phyloP scores from a whole-genome alignment of 2,113 vertebrate genomes.

The Onychorhynchus coronatus region DNA sequence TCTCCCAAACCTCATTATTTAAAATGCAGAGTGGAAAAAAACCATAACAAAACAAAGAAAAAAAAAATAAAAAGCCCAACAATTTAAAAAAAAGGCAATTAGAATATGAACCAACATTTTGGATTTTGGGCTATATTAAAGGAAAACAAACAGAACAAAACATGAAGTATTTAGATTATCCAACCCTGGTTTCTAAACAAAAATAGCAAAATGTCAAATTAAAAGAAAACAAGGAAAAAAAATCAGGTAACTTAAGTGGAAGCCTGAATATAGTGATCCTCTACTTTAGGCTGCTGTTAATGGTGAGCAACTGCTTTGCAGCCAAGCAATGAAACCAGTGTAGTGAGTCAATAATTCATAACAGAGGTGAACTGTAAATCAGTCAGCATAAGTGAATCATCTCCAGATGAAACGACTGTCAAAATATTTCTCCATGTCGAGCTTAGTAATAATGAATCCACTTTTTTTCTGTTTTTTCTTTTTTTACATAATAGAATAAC shows the following conservation, averaged over 20 bases:
- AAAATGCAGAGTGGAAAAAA: neutral
- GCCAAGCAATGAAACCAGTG: neutral
- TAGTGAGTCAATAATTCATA: neutral
- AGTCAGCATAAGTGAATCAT: neutral
- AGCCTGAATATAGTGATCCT: neutral
- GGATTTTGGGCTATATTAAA: neutral
- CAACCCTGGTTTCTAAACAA: neutral
- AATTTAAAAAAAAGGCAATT: neutral
- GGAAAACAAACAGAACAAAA: neutral
- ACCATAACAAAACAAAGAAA: neutral
- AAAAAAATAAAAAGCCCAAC: accelerated
- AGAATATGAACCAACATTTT: neutral
- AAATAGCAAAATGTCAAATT: neutral
- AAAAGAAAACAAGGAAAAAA: neutral
- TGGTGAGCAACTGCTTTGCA: neutral
- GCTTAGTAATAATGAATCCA: neutral
- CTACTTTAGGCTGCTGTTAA: neutral
- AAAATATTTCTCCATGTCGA: neutral
- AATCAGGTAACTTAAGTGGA: neutral
- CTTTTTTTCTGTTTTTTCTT: neutral
- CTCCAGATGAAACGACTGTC: neutral
- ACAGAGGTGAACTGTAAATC: neutral
- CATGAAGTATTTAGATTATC: neutral
- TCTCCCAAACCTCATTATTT: neutral
- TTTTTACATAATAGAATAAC: neutral